These are phyloP conservation scores for Chloromyia formosa DNA, from an alignment of 2,888 invertebrate genomes.

Conservation along the genomic window DNA sequence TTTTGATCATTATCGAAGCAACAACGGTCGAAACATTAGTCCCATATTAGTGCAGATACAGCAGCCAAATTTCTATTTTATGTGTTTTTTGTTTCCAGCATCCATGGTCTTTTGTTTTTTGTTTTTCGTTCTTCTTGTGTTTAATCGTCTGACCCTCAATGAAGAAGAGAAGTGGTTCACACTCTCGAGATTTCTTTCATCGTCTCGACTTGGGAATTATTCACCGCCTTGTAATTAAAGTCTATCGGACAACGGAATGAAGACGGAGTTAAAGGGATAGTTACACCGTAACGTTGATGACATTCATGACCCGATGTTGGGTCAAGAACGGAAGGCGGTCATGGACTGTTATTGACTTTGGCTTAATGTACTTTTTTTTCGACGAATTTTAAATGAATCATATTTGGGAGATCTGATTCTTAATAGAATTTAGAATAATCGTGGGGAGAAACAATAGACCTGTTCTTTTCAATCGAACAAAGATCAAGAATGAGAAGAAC, in stretches of 20 bases:
- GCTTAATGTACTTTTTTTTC: no score
- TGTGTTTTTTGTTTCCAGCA: not conserved
- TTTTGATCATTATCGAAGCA: slow-evolving; percentile 34
- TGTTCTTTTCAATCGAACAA: no score
- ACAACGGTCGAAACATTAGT: slow-evolving; percentile 8
- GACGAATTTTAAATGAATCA: no score
- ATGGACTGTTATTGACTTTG: no score
- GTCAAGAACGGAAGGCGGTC: no score
- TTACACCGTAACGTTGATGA: no score
- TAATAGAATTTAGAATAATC: no score
- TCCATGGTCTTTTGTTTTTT: not conserved
- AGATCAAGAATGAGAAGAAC: no score
- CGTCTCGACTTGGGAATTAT: slow-evolving; percentile 22
- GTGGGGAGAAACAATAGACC: no score
- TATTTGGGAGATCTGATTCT: no score
- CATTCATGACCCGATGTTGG: no score
- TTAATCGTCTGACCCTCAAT: slow-evolving; percentile 28
- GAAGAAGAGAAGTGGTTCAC: slow-evolving; percentile 45
- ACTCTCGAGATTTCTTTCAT: slow-evolving; percentile 47
- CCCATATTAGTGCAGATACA: slow-evolving; percentile 10
- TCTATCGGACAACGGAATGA: not conserved
- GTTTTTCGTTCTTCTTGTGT: slow-evolving; percentile 22
- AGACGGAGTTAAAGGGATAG: no score
- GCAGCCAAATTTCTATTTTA: slow-evolving; percentile 39
- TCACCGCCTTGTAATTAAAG: slow-evolving; percentile 48